Conservation (phyloP, 2,888 invertebrate genomes). For the Agonopterix heracliana region DNA sequence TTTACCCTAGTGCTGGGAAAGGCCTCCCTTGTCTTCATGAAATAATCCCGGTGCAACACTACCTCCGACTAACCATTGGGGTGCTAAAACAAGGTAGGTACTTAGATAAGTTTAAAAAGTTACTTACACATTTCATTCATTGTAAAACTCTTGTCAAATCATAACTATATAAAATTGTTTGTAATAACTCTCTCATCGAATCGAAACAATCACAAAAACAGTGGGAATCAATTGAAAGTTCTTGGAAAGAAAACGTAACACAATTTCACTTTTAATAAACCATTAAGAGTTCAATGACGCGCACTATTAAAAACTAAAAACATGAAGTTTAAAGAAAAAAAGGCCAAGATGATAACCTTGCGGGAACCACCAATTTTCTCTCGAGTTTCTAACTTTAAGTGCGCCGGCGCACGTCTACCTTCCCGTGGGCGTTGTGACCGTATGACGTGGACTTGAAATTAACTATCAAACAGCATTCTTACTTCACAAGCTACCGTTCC, state of each 20-base stretch:
- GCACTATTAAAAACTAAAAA: conserved; percentile 1
- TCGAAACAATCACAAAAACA: conserved; percentile 20
- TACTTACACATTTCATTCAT: conserved; percentile 68
- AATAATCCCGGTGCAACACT: too few relatives aligned
- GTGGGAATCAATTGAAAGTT: conserved; percentile 27
- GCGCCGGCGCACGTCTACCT: conserved; percentile 60
- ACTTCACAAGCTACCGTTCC: conserved; percentile 29
- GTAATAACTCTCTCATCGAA: conserved; percentile 21
- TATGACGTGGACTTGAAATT: conserved; percentile 66
- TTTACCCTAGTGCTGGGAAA: too few relatives aligned
- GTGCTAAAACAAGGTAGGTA: not conserved
- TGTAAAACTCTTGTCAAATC: conserved; percentile 30
- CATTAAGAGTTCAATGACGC: conserved; percentile 21
- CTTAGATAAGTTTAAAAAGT: conserved; percentile 15
- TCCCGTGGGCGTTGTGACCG: conserved; percentile 62
- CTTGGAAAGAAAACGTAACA: conserved; percentile 32
- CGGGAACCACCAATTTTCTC: conserved; percentile 40
- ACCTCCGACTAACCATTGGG: too few relatives aligned
- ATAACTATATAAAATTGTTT: conserved; percentile 19
- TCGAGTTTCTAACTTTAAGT: conserved; percentile 27
- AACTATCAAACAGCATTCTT: conserved; percentile 44
- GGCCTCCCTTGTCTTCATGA: too few relatives aligned
- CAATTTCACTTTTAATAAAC: conserved; percentile 27
- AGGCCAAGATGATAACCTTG: conserved; percentile 37
- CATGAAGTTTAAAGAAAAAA: conserved; percentile 16